Percentiles rank a stretch among this genome's conserved stretches.
Conservation (phyloP, 1,140 invertebrate species). For the Drosophila hydei region DNA sequence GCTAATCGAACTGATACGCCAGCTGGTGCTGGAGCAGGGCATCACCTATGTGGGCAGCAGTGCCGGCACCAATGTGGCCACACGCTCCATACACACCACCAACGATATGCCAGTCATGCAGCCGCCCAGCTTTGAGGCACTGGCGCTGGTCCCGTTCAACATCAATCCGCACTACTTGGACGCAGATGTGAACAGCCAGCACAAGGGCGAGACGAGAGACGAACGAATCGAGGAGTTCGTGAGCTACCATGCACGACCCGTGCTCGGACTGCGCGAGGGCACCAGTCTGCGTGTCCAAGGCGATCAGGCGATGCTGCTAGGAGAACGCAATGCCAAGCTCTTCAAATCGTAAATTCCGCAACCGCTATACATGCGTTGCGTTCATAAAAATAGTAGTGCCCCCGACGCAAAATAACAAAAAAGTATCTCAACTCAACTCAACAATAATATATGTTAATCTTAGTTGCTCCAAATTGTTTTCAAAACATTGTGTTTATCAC, state of each 20-base stretch:
- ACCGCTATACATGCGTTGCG: too few relatives aligned
- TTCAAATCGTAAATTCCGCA: conserved; percentile 89
- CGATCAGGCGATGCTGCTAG: conserved; percentile 86
- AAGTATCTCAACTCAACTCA: too few relatives aligned
- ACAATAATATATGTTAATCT: too few relatives aligned
- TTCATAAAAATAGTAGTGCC: too few relatives aligned
- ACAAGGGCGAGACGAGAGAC: conserved; percentile 91
- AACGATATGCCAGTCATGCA: conserved; percentile 91
- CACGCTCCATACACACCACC: conserved; percentile 92
- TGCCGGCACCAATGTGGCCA: conserved; percentile 93
- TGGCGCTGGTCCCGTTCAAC: conserved; percentile 91
- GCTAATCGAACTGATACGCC: conserved; percentile 87
- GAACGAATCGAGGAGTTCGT: conserved; percentile 89
- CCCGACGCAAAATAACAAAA: too few relatives aligned
- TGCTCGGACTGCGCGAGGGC: conserved; percentile 90
- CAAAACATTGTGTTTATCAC: too few relatives aligned
- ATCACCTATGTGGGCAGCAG: conserved; percentile 91
- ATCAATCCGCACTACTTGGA: conserved; percentile 94
- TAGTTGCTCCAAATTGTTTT: too few relatives aligned
- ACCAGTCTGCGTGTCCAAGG: conserved; percentile 87
- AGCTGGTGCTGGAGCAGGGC: conserved; percentile 87
- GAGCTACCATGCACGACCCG: conserved; percentile 86
- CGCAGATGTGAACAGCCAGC: conserved; percentile 86
- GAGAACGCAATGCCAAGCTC: conserved; percentile 87
- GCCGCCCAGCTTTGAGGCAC: conserved; percentile 89